Base-by-base conservation (phyloP, 1,140 invertebrate species). In the Drosophila aff. region DNA sequence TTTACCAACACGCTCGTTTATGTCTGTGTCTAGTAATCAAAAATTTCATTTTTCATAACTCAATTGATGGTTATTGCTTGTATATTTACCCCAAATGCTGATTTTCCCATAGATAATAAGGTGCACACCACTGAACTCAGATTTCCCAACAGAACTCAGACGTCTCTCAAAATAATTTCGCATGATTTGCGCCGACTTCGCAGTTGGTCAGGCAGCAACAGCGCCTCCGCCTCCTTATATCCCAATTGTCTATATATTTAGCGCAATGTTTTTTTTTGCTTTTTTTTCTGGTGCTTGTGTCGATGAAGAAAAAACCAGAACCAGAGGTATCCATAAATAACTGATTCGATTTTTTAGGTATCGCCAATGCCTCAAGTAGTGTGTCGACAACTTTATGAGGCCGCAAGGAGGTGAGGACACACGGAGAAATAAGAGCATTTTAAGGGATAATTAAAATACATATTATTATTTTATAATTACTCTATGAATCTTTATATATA, bases 301-400 rank as follows among this genome's bases (percentile, higher is more conserved):
- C 28, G 65, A 33, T 28, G 65, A 60, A 59, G 50, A 71, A 68
- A 50, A 49, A 44, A 40, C 1, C 53, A 38, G 47, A 47, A 61
- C 72, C 69, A 75, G 40, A 49, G 71, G 59, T 71, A 69, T 89
- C 84, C 85, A 89, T 87, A 87, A 89, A 87, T 87, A 87, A 84
- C 77, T 75, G 85, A 78, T 87, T 87, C 81, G 77, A 83, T 81
- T 89, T 89, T 80, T 71, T 89, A 53, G 68, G 40, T 68, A 74
- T 74, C 65, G 61, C 49, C 65, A 44, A 65, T 60, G 76, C 71
- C 50, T 60, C 65, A 68, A 66, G 67, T 73, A 73, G 83, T 87
- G 83, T 87, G 80, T 83, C 83, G 83, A 87, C 80, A 87, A 68
- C 73, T 89, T 87, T 78, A 87, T 80, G 84, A 69, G 60, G 55